A percentile compares a stretch with the other conserved stretches of the same genome.
Conservation (phyloP, 2,888 invertebrate species). For the Galerucella calmariensis region DNA sequence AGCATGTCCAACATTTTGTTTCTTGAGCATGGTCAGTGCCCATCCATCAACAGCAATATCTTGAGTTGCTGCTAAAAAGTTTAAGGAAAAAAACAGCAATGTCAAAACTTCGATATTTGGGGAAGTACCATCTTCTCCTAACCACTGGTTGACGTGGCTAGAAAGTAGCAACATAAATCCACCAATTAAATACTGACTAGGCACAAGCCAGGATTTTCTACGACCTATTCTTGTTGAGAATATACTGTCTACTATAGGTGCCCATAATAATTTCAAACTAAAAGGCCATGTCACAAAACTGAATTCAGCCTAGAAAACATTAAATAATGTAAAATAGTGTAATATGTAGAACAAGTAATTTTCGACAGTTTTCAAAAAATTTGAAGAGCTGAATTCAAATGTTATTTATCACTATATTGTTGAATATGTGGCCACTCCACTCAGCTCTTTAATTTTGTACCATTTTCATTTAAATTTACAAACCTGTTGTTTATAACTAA, state of each 20-base stretch:
- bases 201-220: conserved; percentile 95
- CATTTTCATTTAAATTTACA: conserved; percentile 13
- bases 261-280: conserved; percentile 95
- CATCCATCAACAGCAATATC: conserved; percentile 99
- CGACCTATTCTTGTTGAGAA: conserved; percentile 88
- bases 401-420: neutral
- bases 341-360: too few relatives aligned
- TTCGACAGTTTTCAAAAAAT: too few relatives aligned
- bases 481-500: conserved; percentile 93
- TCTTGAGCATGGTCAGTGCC: conserved; percentile 98
- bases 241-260: conserved; percentile 95
- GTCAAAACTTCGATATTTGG: conserved; percentile 86
- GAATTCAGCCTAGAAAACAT: conserved; percentile 78
- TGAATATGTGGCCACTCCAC: too few relatives aligned
- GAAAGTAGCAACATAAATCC: conserved; percentile 91
- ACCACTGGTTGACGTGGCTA: conserved; percentile 70
- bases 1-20: conserved; percentile 96
- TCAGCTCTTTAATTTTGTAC: neutral
- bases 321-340: conserved; percentile 28
- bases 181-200: conserved; percentile 92
- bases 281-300: conserved; percentile 96
- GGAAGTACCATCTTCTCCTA: conserved; percentile 71
- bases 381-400: too few relatives aligned
- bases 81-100: conserved; percentile 87
- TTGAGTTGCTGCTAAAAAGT: conserved; percentile 98